These are phyloP conservation scores for Drymonia ruficornis DNA, from an alignment of 2,888 invertebrate genomes.

Conservation along the genomic window DNA sequence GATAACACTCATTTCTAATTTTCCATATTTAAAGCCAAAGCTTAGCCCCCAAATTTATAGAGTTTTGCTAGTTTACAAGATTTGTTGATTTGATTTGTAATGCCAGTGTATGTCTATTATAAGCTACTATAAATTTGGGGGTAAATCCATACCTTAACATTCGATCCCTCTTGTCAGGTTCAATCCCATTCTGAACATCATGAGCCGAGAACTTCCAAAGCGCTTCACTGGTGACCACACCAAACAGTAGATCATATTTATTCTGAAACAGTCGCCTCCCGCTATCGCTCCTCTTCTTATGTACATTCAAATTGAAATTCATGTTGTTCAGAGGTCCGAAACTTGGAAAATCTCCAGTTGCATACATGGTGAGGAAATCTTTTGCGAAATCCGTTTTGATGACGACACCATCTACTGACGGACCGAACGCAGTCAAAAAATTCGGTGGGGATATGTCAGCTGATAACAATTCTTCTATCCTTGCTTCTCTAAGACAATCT, in stretches of 20 bases:
- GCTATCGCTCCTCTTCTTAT: constrained; percentile 86
- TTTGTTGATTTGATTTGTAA: no score
- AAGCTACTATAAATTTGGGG: no score
- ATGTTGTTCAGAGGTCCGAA: constrained; percentile 85
- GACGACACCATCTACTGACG: constrained; percentile 97
- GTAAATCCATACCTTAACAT: constrained; percentile 87
- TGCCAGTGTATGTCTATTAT: no score
- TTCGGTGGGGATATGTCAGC: constrained; percentile 92
- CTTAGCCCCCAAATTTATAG: no score
- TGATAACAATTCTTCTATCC: constrained; percentile 89
- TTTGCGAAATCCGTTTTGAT: constrained; percentile 95
- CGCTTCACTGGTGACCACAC: constrained; percentile 96
- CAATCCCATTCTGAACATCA: constrained; percentile 93
- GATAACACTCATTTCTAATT: no score
- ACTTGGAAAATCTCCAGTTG: constrained; percentile 86
- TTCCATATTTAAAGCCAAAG: no score
- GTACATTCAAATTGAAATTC: constrained; percentile 80
- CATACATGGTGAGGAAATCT: constrained; percentile 89
- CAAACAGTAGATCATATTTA: constrained; percentile 94
- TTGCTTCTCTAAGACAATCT: constrained; percentile 91
- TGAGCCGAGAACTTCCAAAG: constrained; percentile 94
- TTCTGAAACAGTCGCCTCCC: constrained; percentile 85
- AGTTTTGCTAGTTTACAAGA: no score
- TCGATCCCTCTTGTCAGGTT: constrained; percentile 94
- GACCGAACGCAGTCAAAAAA: constrained; percentile 95